A percentile compares a stretch with the other conserved stretches of the same genome.
Evolutionary conservation across 1,140 invertebrate genomes (phyloP).

Genomic region (Harpegnathos saltator): DNA sequence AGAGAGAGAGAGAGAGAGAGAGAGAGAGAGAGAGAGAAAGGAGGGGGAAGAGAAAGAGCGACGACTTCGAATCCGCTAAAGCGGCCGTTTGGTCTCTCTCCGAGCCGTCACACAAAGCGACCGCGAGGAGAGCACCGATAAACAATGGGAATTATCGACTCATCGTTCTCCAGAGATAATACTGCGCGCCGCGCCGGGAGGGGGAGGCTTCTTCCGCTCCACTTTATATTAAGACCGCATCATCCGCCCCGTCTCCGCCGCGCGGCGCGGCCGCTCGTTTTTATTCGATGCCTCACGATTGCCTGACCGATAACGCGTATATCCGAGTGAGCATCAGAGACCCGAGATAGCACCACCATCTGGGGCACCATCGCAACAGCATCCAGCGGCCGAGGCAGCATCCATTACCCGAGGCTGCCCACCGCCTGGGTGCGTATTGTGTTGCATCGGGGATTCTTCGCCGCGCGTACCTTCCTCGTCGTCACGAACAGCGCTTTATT

Average conservation of each 20-base stretch:
- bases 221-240: conserved; percentile 66
- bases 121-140: conserved; percentile 9
- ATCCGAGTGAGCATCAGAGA: conserved; percentile 68
- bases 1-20: no score
- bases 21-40: no score
- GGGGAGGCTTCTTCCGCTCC: conserved; percentile 48
- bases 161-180: conserved; percentile 33
- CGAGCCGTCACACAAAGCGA: no score
- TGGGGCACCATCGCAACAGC: conserved; percentile 68
- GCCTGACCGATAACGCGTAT: conserved; percentile 67
- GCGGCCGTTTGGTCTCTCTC: background rate
- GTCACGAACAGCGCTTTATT: conserved; percentile 72
- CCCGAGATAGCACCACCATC: conserved; percentile 70
- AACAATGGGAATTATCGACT: conserved; percentile 57
- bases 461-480: conserved; percentile 47
- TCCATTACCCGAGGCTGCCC: conserved; percentile 60
- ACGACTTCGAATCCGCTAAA: background rate
- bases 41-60: no score
- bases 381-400: conserved; percentile 58
- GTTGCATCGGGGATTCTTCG: conserved; percentile 63
- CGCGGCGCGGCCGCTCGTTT: conserved; percentile 45
- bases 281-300: conserved; percentile 71
- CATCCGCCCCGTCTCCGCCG: conserved; percentile 67
- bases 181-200: background rate
- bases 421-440: conserved; percentile 62